These are phyloP conservation scores for Atrina japonica DNA, from an alignment of 2,888 invertebrate species.

Conservation along the genomic window DNA sequence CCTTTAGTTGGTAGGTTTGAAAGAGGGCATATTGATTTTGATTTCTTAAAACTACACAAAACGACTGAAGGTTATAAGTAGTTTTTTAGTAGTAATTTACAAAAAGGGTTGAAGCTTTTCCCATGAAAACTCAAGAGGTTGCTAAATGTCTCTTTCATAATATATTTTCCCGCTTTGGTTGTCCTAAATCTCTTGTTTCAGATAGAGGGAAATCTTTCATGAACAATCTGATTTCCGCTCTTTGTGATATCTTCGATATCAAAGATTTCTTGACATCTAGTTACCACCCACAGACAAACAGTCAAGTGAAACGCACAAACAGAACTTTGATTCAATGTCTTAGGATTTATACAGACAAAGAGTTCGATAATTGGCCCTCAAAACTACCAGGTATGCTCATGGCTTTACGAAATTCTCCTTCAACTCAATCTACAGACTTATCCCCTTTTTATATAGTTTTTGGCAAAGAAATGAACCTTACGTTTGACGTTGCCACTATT, in stretches of 20 bases:
- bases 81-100: not conserved
- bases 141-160: too few species aligned
- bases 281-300: too few species aligned
- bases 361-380: not conserved
- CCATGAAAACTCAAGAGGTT: not conserved
- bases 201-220: too few species aligned
- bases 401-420: not conserved
- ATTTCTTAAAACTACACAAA: not conserved
- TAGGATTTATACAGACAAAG: not conserved
- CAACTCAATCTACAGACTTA: not conserved
- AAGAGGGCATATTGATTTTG: not conserved
- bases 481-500: not conserved
- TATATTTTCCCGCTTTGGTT: not conserved
- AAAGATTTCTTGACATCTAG: too few species aligned
- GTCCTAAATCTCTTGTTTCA: not conserved
- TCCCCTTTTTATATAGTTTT: not conserved
- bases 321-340: not conserved
- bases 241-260: not conserved
- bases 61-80: not conserved
- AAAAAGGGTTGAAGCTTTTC: not conserved
- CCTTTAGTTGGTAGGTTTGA: not conserved
- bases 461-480: not conserved
- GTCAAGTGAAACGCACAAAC: not conserved
- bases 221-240: not conserved
- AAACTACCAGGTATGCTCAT: not conserved